Evolutionary conservation across 2,888 invertebrate species (phyloP).

Genomic region (Nomada ruficornis): DNA sequence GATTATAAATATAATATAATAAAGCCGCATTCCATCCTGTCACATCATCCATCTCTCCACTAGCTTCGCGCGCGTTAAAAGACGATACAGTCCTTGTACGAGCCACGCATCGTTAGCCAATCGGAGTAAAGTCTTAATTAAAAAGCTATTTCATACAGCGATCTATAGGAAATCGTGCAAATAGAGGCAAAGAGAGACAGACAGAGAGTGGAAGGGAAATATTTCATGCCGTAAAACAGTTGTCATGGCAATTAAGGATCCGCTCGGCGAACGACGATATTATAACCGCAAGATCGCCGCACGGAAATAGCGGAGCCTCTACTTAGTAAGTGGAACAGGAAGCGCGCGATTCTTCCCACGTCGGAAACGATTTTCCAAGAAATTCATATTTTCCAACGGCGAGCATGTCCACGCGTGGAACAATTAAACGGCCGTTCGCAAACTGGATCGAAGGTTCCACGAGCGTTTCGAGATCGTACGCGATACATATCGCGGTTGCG

Average conservation of each 20-base stretch:
- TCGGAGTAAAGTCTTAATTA: neutral
- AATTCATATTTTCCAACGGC: neutral
- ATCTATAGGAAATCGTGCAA: neutral
- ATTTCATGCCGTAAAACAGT: conserved; percentile 33
- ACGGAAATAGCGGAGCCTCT: conserved; percentile 34
- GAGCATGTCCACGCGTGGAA: neutral
- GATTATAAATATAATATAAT: conserved; percentile 1
- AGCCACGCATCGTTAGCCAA: neutral
- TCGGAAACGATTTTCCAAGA: conserved; percentile 12
- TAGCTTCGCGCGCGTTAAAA: no score
- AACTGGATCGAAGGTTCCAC: neutral
- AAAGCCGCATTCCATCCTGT: neutral
- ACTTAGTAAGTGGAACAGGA: conserved; percentile 53
- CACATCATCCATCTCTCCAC: neutral
- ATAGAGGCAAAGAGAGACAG: neutral
- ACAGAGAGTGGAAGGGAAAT: no score
- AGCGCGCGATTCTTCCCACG: conserved; percentile 39
- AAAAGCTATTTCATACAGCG: neutral
- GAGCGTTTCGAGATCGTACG: conserved; percentile 10
- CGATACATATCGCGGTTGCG: conserved; percentile 23
- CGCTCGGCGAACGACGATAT: conserved; percentile 6
- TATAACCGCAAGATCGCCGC: conserved; percentile 3
- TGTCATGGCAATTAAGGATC: conserved; percentile 41
- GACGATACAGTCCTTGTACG: neutral
- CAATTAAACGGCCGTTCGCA: neutral